A percentile compares a stretch with the other conserved stretches of the same genome.
Evolutionary conservation across 2,113 vertebrate genomes (phyloP).

Genomic region (Micronisus gabar): DNA sequence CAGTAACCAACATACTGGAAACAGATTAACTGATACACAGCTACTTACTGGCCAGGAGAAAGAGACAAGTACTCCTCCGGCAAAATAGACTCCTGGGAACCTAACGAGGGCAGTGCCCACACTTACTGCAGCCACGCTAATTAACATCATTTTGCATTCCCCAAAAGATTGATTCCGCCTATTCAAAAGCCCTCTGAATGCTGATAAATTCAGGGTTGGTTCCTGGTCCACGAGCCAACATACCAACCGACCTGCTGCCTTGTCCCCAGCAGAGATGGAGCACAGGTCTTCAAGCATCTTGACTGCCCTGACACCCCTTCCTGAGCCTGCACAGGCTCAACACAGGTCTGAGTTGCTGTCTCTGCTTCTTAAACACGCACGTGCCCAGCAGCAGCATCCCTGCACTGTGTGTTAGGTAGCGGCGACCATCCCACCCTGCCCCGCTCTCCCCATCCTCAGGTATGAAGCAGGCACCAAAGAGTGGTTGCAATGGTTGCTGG

Average conservation of each 20-base stretch:
- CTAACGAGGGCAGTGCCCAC: background rate
- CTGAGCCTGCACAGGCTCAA: background rate
- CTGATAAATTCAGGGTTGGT: background rate
- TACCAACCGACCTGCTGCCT: background rate
- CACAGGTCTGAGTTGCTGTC: accelerated
- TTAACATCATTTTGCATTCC: background rate
- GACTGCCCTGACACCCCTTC: background rate
- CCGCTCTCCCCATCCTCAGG: background rate
- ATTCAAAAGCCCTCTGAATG: background rate
- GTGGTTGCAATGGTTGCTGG: background rate
- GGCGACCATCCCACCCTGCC: background rate
- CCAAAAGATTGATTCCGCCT: background rate
- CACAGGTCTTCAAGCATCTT: background rate
- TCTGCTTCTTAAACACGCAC: background rate
- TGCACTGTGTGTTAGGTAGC: background rate
- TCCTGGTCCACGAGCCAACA: background rate
- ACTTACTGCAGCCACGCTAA: background rate
- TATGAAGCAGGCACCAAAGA: background rate
- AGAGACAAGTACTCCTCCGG: background rate
- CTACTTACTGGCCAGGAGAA: background rate
- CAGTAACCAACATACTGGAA: background rate
- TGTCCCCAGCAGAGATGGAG: background rate
- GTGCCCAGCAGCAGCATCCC: background rate
- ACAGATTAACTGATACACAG: background rate
- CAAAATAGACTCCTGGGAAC: background rate